A percentile compares a stretch with the other conserved stretches of the same genome.
Evolutionary conservation across 1,140 invertebrate genomes (phyloP).

Genomic region (Goniozus legneri): DNA sequence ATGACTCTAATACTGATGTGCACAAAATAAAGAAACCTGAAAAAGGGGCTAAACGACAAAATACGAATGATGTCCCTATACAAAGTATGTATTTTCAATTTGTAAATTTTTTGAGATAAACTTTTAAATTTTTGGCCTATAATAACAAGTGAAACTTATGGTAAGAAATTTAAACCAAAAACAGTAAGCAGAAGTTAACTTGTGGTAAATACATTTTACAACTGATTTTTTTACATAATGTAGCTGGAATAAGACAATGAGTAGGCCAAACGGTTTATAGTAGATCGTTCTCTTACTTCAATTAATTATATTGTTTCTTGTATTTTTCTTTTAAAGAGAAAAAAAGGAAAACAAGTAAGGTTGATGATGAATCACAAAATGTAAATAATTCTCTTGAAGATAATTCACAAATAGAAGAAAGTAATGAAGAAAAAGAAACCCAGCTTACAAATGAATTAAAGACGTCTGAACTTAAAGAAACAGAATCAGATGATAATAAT

Average conservation of each 20-base stretch:
- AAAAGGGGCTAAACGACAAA: slow-evolving; percentile 11
- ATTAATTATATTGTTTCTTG: neutral
- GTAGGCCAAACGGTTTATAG: neutral
- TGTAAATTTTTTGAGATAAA: slow-evolving; percentile 2
- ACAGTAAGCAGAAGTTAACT: neutral
- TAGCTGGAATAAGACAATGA: too few species aligned
- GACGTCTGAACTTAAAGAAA: too few species aligned
- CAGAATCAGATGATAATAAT: slow-evolving; percentile 9
- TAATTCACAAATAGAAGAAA: neutral
- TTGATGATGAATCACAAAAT: too few species aligned
- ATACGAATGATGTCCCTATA: slow-evolving; percentile 7
- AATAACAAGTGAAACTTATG: neutral
- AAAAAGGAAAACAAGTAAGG: slow-evolving; percentile 1
- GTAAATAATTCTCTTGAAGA: slow-evolving; percentile 2
- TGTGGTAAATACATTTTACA: neutral
- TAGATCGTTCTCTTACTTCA: neutral
- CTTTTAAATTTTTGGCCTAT: neutral
- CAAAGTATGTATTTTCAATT: slow-evolving; percentile 24
- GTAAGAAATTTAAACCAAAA: neutral
- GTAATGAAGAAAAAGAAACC: neutral
- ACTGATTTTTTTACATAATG: neutral
- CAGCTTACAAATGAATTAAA: slow-evolving; percentile 4
- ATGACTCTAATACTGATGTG: slow-evolving; percentile 21
- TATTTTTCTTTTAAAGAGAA: slow-evolving; percentile 12
- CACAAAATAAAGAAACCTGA: neutral